A percentile compares a stretch with the other conserved stretches of the same genome.
Conservation (phyloP, 2,888 invertebrate genomes). For the Stramonita haemastoma region DNA sequence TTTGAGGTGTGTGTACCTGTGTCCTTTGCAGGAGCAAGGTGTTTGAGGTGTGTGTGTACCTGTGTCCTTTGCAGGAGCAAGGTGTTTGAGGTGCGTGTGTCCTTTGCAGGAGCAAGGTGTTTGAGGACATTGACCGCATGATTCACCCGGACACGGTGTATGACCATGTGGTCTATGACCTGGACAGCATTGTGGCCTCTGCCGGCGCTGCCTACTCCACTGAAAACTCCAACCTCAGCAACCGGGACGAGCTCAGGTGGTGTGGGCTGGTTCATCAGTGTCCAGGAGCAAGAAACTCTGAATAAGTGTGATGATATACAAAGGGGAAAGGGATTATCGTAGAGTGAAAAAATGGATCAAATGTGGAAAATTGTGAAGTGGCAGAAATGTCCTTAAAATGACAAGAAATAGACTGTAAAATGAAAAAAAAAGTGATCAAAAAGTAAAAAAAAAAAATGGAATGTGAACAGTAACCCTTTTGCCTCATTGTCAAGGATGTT, state of each 20-base stretch:
- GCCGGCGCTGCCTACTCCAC: constrained; percentile 58
- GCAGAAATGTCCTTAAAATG: no score
- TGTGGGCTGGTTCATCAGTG: no score
- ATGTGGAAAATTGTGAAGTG: no score
- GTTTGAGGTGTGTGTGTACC: background rate
- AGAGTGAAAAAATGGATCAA: no score
- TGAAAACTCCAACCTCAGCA: constrained; percentile 62
- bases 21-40: background rate
- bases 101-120: constrained; percentile 71
- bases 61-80: background rate
- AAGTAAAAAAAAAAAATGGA: no score
- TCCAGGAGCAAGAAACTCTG: no score
- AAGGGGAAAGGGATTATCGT: no score
- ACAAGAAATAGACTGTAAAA: no score
- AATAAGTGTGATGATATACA: no score
- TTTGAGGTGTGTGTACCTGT: background rate
- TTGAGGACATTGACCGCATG: constrained; percentile 84
- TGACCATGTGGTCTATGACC: constrained; percentile 85
- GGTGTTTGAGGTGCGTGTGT: background rate
- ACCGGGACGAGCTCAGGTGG: constrained; percentile 72
- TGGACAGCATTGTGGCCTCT: constrained; percentile 80
- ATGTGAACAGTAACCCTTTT: no score
- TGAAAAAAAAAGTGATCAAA: no score
- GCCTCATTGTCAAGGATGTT: no score
- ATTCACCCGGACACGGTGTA: constrained; percentile 81